Percentiles rank a stretch among this genome's conserved stretches.
These are phyloP conservation scores for Graptemys geographica DNA, from an alignment of 2,797 vertebrate species.

Conservation along the genomic window DNA sequence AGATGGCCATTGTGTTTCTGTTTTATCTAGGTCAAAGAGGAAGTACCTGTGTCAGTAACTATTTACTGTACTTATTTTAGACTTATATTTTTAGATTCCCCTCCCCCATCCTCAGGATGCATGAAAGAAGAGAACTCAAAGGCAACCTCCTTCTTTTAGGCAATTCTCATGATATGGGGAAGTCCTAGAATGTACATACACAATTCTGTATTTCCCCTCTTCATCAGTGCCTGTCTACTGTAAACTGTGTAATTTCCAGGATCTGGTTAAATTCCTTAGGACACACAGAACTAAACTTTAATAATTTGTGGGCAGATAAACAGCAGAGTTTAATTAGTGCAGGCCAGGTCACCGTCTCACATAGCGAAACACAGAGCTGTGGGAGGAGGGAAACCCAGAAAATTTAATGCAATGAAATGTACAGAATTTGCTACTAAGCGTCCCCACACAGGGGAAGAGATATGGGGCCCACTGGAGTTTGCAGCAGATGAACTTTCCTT, in stretches of 20 bases:
- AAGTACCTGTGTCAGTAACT: slow-evolving; percentile 50
- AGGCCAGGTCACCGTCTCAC: neutral
- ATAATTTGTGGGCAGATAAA: neutral
- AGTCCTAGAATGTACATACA: neutral
- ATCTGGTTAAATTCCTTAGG: neutral
- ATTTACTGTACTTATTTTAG: slow-evolving; percentile 31
- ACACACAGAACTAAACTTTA: neutral
- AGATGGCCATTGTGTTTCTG: slow-evolving; percentile 5
- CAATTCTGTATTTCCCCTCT: neutral
- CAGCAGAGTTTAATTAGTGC: neutral
- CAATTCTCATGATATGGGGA: slow-evolving; percentile 13
- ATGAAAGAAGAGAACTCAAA: slow-evolving; percentile 18
- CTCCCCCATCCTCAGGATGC: slow-evolving; percentile 12
- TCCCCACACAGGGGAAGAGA: neutral
- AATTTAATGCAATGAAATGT: neutral
- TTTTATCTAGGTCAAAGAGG: slow-evolving; percentile 56
- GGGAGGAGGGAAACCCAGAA: neutral
- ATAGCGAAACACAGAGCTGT: neutral
- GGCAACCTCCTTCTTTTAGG: slow-evolving; percentile 34
- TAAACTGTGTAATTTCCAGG: neutral
- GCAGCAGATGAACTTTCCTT: neutral
- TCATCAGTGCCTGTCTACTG: neutral
- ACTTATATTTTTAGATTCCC: slow-evolving; percentile 49
- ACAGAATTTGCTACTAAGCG: neutral
- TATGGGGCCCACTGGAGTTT: neutral